Evolutionary conservation across 30 jellyfish, hydroid and myxozoan species (phyloP).

Genomic region (Nemopilema nomurai): DNA sequence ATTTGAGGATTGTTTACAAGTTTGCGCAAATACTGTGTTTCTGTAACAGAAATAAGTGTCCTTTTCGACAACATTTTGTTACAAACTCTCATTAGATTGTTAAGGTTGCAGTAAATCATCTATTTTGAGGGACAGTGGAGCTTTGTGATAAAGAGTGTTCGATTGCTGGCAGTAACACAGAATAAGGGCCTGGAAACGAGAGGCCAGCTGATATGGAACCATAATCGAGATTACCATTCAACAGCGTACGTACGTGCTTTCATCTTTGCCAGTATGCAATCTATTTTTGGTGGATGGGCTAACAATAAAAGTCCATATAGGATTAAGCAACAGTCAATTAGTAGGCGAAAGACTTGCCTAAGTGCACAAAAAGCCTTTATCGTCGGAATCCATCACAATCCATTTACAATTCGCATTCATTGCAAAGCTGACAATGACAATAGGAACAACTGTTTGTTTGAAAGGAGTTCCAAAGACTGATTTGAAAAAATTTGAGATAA

Average conservation of each 20-base stretch:
- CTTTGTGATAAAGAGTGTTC: background rate
- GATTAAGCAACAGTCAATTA: conserved; percentile 68
- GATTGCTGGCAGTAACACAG: background rate
- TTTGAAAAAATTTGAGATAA: conserved; percentile 51
- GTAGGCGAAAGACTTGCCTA: conserved; percentile 59
- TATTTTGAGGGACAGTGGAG: too few species aligned
- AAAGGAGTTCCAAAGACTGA: conserved; percentile 45
- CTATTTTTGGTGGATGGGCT: conserved; percentile 16
- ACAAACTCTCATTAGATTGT: too few species aligned
- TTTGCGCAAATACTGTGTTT: too few species aligned
- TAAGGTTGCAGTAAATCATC: too few species aligned
- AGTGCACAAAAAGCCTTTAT: conserved; percentile 31
- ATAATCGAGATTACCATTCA: background rate
- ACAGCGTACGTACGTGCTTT: background rate
- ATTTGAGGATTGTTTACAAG: too few species aligned
- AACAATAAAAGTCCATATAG: conserved; percentile 41
- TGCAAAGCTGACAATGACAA: conserved; percentile 39
- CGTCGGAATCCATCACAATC: conserved; percentile 34
- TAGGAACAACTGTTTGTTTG: conserved; percentile 56
- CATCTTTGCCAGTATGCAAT: conserved; percentile 31
- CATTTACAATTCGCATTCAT: conserved; percentile 21
- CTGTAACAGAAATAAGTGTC: too few species aligned
- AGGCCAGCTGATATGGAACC: background rate
- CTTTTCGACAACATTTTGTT: too few species aligned
- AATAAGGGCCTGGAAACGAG: background rate